Base-by-base conservation (phyloP, 2,888 invertebrate genomes). In the Limnephilus rhombicus region DNA sequence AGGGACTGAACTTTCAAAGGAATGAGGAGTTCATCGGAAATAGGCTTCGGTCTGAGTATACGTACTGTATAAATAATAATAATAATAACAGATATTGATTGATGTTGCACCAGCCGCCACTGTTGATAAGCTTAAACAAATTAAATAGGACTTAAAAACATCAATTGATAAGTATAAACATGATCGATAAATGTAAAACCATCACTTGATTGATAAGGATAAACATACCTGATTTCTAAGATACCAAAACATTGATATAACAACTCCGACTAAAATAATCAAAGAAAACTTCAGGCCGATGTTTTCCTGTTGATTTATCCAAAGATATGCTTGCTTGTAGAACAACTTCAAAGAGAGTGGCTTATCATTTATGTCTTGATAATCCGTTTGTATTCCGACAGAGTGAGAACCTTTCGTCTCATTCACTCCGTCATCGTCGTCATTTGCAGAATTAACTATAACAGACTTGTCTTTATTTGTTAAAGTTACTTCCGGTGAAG, bases 231-330 rank as follows among this genome's bases (percentile, higher is more conserved):
- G 97, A 95, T 97, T 97, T 94, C 97, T 96, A 82, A 98, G 96
- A 94, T 98, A 98, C 97, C 97, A 98, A 94, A 97, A 97, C 97
- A 98, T 97, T 34, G 97, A 96, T 92, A 98, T 96, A 92, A 98
- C 97, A 93, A 97, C 96, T 87, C 97, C 97, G 53, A 97, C 96
- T 87, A 98, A 95, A 91, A 98, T 96, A 68, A 98, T 97, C 2
- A 98, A 95, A 34, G 97, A 96, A 85, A 98, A 96, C 95, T 98
- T 98, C 1, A 98, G 95, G 4, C 97, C 97, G 94, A 98, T 97
- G 94, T 98, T 98, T 94, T 98, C 98, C 94, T 98, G 98, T 94
- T 98, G 97, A 94, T 97, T 97, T 0, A 98, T 95, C 98, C 98
- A 98, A 18, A 95, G 94, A 93, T 97, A 96, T 1, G 95, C 94